Conservation (phyloP, 1,140 invertebrate genomes). For the Diorhabda sublineata region DNA sequence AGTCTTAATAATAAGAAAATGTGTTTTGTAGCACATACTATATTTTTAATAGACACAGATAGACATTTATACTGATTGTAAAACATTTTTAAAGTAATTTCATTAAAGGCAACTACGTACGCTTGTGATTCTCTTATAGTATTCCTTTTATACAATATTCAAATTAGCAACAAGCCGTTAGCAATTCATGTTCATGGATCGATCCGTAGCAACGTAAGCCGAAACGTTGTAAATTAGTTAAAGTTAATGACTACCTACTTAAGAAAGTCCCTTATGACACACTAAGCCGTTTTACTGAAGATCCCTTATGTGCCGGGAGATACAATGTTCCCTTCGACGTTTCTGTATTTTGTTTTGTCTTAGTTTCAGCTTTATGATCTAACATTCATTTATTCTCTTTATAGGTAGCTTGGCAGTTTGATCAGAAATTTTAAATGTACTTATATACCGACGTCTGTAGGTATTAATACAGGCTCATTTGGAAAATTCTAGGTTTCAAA, state of each 20-base stretch:
- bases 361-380: neutral
- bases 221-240: constrained; percentile 24
- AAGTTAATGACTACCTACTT: constrained; percentile 28
- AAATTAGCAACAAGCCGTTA: constrained; percentile 16
- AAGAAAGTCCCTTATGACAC: constrained; percentile 26
- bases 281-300: constrained; percentile 13
- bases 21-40: no score
- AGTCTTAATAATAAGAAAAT: no score
- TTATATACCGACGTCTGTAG: no score
- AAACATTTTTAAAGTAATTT: no score
- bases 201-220: constrained; percentile 5
- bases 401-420: no score
- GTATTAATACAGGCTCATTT: no score
- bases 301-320: constrained; percentile 7
- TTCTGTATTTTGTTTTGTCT: neutral
- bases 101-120: neutral
- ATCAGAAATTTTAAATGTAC: no score
- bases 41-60: no score
- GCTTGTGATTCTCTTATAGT: neutral
- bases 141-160: constrained; percentile 18
- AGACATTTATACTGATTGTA: no score
- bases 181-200: constrained; percentile 12
- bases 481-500: no score
- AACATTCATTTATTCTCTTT: neutral
- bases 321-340: neutral